Evolutionary conservation across 1,140 invertebrate species (phyloP), one percentile per base, ranked within the genome.

Genomic region (Drosophila miranda): DNA sequence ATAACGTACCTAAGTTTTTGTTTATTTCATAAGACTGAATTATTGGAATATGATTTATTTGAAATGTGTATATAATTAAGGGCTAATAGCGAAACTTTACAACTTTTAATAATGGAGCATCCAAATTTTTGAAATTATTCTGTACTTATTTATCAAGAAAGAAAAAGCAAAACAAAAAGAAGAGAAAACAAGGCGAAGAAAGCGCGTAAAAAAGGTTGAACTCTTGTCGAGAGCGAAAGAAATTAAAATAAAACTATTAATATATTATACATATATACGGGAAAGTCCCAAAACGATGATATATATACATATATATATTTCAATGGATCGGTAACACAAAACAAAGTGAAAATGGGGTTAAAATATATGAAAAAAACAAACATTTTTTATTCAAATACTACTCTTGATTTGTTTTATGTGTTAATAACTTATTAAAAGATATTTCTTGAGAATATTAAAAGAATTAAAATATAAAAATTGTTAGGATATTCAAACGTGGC

Each of bases 11-110:
- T 89, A 83, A 87, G 83, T 90, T 90, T 87, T 82, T 76, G 78
- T 90, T 90, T 84, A 71, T 90, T 90, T 90, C 76, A 90, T 79
- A 90, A 90, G 88, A 90, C 88, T 90, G 88, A 90, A 90, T 88
- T 90, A 79, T 78, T 84, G 76, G 77, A 73, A 75, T 86, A 87
- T 87, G 55, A 87, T 82, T 86, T 86, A 60, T 67, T 78, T 50
- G 41, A 64, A 67, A 73, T 49, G 70, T 73, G 70, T 73, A 73
- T 73, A 73, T 73, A 73, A 75, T 67, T 75, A 75, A 75, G 61
- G 50, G 53, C 61, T 66, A 75, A 74, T 69, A 60, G 63, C 71
- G 63, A 61, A 70, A 83, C 77, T 84, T 84, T 86, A 86, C 81
- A 83, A 83, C 77, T 81, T 86, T 84, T 86, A 80, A 82, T 86